Percentiles rank a stretch among this genome's conserved stretches.
These are phyloP conservation scores for Bombylius major DNA, from an alignment of 2,888 invertebrate species.

Conservation along the genomic window DNA sequence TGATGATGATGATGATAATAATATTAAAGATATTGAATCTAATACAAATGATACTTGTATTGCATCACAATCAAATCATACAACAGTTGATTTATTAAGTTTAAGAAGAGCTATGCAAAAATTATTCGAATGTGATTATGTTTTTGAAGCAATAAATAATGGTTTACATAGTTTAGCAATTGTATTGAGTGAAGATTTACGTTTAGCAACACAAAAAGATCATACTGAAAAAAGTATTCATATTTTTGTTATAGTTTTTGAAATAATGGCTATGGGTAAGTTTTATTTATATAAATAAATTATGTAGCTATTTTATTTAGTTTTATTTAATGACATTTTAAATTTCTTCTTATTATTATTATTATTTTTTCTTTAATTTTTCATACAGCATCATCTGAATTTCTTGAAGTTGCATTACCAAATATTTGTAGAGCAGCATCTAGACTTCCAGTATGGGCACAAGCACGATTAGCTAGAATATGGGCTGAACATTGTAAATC, in stretches of 20 bases:
- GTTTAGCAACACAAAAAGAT: slow-evolving; percentile 14
- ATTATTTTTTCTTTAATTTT: background rate
- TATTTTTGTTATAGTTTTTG: slow-evolving; percentile 61
- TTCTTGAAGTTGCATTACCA: slow-evolving; percentile 69
- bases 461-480: slow-evolving; percentile 65
- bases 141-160: slow-evolving; percentile 28
- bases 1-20: slow-evolving; percentile 7
- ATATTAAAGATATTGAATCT: too few relatives aligned
- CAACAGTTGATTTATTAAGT: slow-evolving; percentile 48
- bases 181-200: slow-evolving; percentile 16
- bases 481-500: slow-evolving; percentile 62
- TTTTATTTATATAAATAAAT: background rate
- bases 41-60: background rate
- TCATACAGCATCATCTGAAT: slow-evolving; percentile 55
- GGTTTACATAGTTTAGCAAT: slow-evolving; percentile 18
- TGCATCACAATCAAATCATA: slow-evolving; percentile 15
- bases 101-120: slow-evolving; percentile 41
- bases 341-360: background rate
- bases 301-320: too few relatives aligned
- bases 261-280: slow-evolving; percentile 57
- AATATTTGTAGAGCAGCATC: slow-evolving; percentile 65
- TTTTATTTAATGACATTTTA: too few relatives aligned
- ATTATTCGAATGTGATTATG: slow-evolving; percentile 23
- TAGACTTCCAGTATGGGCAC: slow-evolving; percentile 55
- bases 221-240: slow-evolving; percentile 29